A percentile compares a stretch with the other conserved stretches of the same genome.
Evolutionary conservation across 2,113 vertebrate species (phyloP).

Genomic region (Peromyscus polionotus): DNA sequence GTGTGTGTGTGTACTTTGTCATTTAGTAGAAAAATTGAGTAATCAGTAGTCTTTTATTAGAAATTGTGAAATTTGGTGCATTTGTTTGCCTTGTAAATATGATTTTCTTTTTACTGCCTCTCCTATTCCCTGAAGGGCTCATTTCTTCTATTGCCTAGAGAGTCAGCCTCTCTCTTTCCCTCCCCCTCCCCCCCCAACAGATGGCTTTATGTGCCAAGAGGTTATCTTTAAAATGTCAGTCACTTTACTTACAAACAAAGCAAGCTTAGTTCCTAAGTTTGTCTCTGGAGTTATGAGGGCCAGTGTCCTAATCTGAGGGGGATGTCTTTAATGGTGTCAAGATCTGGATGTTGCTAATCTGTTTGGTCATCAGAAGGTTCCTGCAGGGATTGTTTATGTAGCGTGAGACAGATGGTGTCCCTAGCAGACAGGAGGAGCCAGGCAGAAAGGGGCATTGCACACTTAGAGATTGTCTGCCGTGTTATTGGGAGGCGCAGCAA

Average conservation of each 20-base stretch:
- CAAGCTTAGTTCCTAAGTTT: background rate
- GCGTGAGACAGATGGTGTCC: constrained; percentile 69
- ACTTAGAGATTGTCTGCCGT: constrained; percentile 64
- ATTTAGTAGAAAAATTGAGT: background rate
- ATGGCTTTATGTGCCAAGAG: constrained; percentile 28
- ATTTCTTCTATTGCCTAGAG: constrained; percentile 68
- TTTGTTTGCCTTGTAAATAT: background rate
- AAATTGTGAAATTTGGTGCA: background rate
- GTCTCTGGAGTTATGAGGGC: constrained; percentile 51
- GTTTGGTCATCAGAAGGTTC: constrained; percentile 71
- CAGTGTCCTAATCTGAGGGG: background rate
- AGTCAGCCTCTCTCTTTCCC: background rate
- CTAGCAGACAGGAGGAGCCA: constrained; percentile 61
- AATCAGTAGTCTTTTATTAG: constrained; percentile 1
- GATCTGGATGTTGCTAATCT: constrained; percentile 80
- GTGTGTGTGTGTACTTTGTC: background rate
- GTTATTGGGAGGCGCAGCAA: background rate
- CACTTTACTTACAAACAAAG: constrained; percentile 11
- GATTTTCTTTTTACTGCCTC: constrained; percentile 45
- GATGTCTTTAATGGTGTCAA: constrained; percentile 77
- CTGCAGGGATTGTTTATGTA: constrained; percentile 75
- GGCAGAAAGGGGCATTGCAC: constrained; percentile 57
- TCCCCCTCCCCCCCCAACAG: background rate
- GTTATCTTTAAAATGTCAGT: constrained; percentile 56
- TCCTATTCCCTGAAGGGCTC: constrained; percentile 17